phyloP scores from a whole-genome alignment of 2,888 invertebrate species.

The Oithona nana region DNA sequence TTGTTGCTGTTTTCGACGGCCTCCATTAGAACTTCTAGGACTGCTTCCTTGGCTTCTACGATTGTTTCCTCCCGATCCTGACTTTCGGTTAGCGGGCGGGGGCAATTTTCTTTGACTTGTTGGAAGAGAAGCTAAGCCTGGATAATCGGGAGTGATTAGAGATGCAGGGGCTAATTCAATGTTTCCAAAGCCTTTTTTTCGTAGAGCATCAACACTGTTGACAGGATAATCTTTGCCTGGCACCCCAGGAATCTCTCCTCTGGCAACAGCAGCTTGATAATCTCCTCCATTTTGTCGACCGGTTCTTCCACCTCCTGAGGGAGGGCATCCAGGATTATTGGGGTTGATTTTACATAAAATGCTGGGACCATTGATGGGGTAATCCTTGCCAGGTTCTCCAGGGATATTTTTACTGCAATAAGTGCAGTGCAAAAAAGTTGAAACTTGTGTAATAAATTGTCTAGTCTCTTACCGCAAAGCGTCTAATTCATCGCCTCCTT shows the following conservation, averaged over 20 bases:
- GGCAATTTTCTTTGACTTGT: neutral
- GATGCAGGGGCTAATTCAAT: neutral
- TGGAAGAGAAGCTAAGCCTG: neutral
- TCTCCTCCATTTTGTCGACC: neutral
- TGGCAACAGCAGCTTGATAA: neutral
- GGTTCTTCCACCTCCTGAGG: neutral
- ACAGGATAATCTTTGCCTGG: conserved; percentile 7
- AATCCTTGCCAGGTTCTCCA: conserved; percentile 7
- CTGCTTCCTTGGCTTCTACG: neutral
- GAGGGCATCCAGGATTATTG: neutral
- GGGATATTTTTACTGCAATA: conserved; percentile 3
- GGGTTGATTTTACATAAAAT: neutral
- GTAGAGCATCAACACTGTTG: neutral
- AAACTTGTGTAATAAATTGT: too few relatives aligned
- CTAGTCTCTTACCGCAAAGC: too few relatives aligned
- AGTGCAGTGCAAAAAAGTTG: neutral
- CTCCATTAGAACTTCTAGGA: neutral
- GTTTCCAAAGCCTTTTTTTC: neutral
- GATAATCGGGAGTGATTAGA: conserved; percentile 6
- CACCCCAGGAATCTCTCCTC: conserved; percentile 1
- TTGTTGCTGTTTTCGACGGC: neutral
- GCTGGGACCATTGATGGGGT: neutral
- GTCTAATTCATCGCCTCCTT: too few relatives aligned
- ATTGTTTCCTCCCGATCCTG: neutral
- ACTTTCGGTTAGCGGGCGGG: neutral